phyloP scores from a whole-genome alignment of 2,888 invertebrate species.

The Bibio marci region DNA sequence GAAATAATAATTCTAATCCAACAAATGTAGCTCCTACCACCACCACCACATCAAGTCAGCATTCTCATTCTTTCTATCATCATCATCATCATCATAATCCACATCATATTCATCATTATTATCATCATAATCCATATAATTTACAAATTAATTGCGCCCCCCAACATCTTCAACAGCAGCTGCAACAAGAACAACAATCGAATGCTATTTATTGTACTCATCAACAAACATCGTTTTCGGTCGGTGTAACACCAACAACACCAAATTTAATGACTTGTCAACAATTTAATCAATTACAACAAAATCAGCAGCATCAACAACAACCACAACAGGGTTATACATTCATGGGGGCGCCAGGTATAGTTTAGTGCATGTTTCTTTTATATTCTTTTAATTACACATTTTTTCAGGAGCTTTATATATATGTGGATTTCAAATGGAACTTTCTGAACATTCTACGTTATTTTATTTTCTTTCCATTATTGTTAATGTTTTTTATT shows the following conservation, averaged over 20 bases:
- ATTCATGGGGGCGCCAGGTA: slow-evolving; percentile 20
- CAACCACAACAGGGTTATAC: neutral
- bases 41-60: slow-evolving; percentile 35
- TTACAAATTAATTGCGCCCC: slow-evolving; percentile 7
- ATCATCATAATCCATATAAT: too few species aligned
- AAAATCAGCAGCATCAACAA: slow-evolving; percentile 6
- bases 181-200: slow-evolving; percentile 11
- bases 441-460: neutral
- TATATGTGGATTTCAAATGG: neutral
- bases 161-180: neutral
- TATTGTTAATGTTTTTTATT: neutral
- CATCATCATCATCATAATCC: slow-evolving; percentile 4
- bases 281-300: too few species aligned
- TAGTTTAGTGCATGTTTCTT: slow-evolving; percentile 27
- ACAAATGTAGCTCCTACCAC: slow-evolving; percentile 9
- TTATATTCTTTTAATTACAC: neutral
- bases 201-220: too few species aligned
- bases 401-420: neutral
- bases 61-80: slow-evolving; percentile 24
- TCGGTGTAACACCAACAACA: slow-evolving; percentile 7
- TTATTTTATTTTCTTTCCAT: too few species aligned
- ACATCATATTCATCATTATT: slow-evolving; percentile 4
- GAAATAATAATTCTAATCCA: slow-evolving; percentile 20
- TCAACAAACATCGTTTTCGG: slow-evolving; percentile 3
- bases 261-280: slow-evolving; percentile 7